Percentiles rank a stretch among this genome's conserved stretches.
phyloP scores from a whole-genome alignment of 2,888 invertebrate genomes.

The Micoletzkya japonica region DNA sequence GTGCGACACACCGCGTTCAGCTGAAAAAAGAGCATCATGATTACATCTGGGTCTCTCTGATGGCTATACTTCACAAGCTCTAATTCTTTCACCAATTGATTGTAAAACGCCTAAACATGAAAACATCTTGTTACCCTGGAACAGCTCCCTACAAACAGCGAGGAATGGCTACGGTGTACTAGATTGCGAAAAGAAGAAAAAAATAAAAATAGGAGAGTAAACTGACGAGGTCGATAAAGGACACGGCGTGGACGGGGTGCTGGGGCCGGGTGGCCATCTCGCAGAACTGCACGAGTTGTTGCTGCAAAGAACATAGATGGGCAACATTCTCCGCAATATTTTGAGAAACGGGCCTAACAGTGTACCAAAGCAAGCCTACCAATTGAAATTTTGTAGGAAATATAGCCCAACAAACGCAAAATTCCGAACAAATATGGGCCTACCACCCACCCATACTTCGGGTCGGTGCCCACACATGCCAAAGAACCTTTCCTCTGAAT shows the following conservation, averaged over 20 bases:
- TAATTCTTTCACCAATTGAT: neutral
- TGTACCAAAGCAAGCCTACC: too few species aligned
- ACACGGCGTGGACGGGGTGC: conserved; percentile 44
- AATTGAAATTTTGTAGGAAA: too few species aligned
- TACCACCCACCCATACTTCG: too few species aligned
- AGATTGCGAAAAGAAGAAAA: neutral
- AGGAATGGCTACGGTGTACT: too few species aligned
- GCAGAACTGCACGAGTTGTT: conserved; percentile 29
- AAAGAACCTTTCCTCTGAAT: too few species aligned
- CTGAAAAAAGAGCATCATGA: neutral
- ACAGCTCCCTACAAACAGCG: too few species aligned
- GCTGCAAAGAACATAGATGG: too few species aligned
- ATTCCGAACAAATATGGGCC: too few species aligned
- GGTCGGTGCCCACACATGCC: too few species aligned
- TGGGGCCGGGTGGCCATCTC: conserved; percentile 38
- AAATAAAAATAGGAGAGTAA: neutral
- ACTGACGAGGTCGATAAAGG: conserved; percentile 40
- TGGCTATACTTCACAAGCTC: neutral
- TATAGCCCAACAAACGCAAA: too few species aligned
- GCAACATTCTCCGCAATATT: too few species aligned
- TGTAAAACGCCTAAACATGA: neutral
- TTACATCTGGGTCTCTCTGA: neutral
- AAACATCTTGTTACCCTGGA: neutral
- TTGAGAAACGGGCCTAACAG: too few species aligned
- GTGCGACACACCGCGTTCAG: conserved; percentile 38